phyloP scores from a whole-genome alignment of 2,113 vertebrate genomes.

The Elephas maximus region DNA sequence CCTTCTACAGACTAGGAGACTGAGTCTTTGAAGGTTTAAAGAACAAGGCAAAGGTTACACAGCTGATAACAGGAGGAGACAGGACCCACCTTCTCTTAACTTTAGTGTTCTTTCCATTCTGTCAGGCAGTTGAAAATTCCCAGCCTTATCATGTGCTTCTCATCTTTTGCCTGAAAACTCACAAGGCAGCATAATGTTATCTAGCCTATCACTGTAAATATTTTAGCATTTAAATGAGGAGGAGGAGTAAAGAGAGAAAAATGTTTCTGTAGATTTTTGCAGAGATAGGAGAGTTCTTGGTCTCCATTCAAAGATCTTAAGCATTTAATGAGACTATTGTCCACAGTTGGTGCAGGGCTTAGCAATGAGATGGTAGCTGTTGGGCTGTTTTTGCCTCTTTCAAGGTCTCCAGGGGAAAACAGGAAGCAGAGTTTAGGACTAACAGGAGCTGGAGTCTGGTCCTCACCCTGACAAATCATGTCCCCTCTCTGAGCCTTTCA shows the following conservation, averaged over 20 bases:
- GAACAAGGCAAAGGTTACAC: neutral
- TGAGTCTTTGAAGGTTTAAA: neutral
- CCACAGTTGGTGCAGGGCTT: slow-evolving; percentile 53
- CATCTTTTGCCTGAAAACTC: slow-evolving; percentile 51
- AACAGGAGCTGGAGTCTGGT: neutral
- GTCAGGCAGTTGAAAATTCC: slow-evolving; percentile 8
- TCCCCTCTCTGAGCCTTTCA: neutral
- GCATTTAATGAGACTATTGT: slow-evolving; percentile 66
- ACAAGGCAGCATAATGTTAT: slow-evolving; percentile 42
- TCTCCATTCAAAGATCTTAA: slow-evolving; percentile 51
- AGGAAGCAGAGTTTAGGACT: slow-evolving; percentile 27
- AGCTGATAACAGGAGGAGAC: neutral
- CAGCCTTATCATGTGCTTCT: slow-evolving; percentile 19
- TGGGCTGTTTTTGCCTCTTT: neutral
- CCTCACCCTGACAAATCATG: neutral
- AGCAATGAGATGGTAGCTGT: neutral
- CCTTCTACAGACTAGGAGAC: neutral
- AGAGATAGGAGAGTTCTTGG: slow-evolving; percentile 54
- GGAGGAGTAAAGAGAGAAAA: slow-evolving; percentile 49
- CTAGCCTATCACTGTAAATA: slow-evolving; percentile 36
- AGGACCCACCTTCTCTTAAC: neutral
- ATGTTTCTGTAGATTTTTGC: slow-evolving; percentile 56
- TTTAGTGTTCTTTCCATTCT: neutral
- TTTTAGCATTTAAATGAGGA: slow-evolving; percentile 67
- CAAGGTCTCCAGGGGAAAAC: slow-evolving; percentile 28